Evolutionary conservation across 2,888 invertebrate genomes (phyloP), one percentile per base, ranked within the genome.

Genomic region (Nysson spinosus): DNA sequence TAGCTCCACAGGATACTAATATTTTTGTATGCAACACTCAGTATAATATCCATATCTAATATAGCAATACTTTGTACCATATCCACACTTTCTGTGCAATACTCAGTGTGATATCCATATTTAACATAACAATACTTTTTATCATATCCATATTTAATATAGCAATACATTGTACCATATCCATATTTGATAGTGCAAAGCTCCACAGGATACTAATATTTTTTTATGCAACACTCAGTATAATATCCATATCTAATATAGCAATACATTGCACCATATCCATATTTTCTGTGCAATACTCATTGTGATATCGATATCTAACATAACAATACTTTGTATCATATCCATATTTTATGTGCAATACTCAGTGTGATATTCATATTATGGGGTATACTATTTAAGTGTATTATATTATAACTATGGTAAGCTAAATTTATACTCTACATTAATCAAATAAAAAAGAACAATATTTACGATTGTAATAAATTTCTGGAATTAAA

Each of bases 321-420:
- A 34, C 16, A 14, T 17, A 4, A 39, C 24, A 49, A 49, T 46
- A 62, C 34, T 32, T 34, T 44, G 43, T 37, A 2, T 46, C 46
- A 37, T 19, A 37, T 37, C 16, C 26, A 9, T 30, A n/a, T n/a
- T n/a, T n/a, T n/a, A n/a, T n/a, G n/a, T n/a, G n/a, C n/a, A n/a
- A n/a, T n/a, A n/a, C n/a, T n/a, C n/a, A n/a, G n/a, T n/a, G n/a
- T n/a, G n/a, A 30, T 4, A 9, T 30, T 30, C 30, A 30, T 9
- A 16, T 34, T 6, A 4, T 19, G n/a, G n/a, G n/a, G n/a, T n/a
- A n/a, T n/a, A n/a, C n/a, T n/a, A n/a, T n/a, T n/a, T n/a, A n/a
- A n/a, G n/a, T n/a, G n/a, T n/a, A n/a, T n/a, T n/a, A n/a, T n/a
- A n/a, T n/a, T n/a, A n/a, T n/a, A n/a, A n/a, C n/a, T n/a, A n/a